These are phyloP conservation scores for Trisateles emortualis DNA, from an alignment of 2,888 invertebrate species.

Conservation along the genomic window DNA sequence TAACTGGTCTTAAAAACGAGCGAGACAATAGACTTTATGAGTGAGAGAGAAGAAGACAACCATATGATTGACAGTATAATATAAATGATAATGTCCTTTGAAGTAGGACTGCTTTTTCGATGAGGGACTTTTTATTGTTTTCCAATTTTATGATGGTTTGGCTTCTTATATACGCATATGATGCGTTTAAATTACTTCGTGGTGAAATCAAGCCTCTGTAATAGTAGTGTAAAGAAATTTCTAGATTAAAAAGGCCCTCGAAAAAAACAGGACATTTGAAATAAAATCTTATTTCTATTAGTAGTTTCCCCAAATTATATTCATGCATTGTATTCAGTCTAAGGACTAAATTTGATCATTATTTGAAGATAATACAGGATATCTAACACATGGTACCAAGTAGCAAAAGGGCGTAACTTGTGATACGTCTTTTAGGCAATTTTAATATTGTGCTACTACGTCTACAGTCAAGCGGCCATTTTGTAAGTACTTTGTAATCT, in stretches of 20 bases:
- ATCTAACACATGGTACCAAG: no score
- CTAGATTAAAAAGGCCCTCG: neutral
- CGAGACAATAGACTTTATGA: constrained; percentile 6
- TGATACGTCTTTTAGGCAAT: neutral
- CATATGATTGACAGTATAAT: constrained; percentile 25
- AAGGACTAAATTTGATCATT: neutral
- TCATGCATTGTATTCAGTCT: neutral
- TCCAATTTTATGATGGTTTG: neutral
- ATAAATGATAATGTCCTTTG: constrained; percentile 22
- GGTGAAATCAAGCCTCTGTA: neutral
- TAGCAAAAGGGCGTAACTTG: no score
- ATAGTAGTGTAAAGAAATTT: neutral
- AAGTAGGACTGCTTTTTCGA: constrained; percentile 3
- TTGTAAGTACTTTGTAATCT: no score
- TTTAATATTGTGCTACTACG: no score
- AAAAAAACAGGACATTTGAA: neutral
- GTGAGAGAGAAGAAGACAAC: neutral
- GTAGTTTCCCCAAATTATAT: neutral
- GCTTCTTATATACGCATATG: neutral
- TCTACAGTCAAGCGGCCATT: no score
- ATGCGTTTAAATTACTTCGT: neutral
- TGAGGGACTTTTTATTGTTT: constrained; percentile 36
- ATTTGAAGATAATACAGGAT: neutral
- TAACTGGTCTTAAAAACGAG: constrained; percentile 45
- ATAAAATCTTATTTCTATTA: neutral